Conservation (phyloP, 1,140 invertebrate species). For the Hypsibius dujardini region DNA sequence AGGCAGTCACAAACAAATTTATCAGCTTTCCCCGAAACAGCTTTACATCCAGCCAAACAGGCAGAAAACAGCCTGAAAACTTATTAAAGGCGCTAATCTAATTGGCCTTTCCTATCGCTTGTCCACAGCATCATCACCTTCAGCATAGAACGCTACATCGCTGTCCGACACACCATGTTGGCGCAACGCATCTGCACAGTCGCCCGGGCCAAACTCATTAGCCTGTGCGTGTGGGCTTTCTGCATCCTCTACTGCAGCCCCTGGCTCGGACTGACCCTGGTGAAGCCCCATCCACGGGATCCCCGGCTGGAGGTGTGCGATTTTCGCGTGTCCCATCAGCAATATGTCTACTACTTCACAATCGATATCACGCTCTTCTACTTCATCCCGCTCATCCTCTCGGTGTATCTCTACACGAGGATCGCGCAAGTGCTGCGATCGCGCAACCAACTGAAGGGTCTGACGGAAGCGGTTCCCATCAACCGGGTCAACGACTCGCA, state of each 20-base stretch:
- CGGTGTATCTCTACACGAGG: slow-evolving; percentile 28
- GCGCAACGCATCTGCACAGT: slow-evolving; percentile 30
- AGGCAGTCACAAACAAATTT: no score
- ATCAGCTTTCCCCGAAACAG: no score
- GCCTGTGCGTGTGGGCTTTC: slow-evolving; percentile 29
- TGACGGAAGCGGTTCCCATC: no score
- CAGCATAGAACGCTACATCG: neutral
- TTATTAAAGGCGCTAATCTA: no score
- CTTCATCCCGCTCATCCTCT: slow-evolving; percentile 28
- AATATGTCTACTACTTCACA: slow-evolving; percentile 29
- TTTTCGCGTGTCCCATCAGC: slow-evolving; percentile 26
- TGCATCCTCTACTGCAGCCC: slow-evolving; percentile 30
- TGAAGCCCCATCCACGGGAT: slow-evolving; percentile 20
- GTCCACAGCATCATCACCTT: slow-evolving; percentile 3
- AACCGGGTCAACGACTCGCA: no score
- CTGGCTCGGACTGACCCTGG: slow-evolving; percentile 30
- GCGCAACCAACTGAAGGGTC: no score
- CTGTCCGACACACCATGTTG: neutral
- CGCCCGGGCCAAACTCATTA: slow-evolving; percentile 28
- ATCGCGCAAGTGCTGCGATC: neutral
- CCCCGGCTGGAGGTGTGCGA: slow-evolving; percentile 23
- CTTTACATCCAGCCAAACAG: no score
- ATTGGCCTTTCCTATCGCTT: no score
- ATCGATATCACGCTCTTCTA: slow-evolving; percentile 28
- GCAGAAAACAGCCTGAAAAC: no score